Conservation (phyloP, 2,888 invertebrate species). For the Diplazon laetatorius region DNA sequence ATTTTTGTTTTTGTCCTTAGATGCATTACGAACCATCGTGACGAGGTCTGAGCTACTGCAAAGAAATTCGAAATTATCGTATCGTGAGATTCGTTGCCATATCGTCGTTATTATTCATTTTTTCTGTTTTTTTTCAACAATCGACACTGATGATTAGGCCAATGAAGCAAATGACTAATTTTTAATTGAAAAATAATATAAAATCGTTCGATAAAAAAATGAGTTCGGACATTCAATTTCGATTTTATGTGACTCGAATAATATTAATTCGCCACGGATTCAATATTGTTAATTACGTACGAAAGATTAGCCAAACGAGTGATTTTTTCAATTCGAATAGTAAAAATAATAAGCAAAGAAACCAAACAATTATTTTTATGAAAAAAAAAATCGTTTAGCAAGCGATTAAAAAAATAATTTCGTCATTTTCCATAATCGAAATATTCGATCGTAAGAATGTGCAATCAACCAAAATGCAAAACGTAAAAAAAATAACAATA, state of each 20-base stretch:
- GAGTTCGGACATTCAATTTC: conserved; percentile 5
- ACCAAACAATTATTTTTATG: no score
- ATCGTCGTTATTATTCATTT: conserved; percentile 7
- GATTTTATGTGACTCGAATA: conserved; percentile 31
- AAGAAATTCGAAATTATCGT: conserved; percentile 25
- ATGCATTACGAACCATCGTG: conserved; percentile 36
- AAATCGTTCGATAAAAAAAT: conserved; percentile 4
- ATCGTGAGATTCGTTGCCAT: conserved; percentile 27
- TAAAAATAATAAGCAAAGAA: not conserved
- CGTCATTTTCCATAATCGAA: no score
- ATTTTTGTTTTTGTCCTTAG: no score
- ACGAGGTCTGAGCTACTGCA: conserved; percentile 23
- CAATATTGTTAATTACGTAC: no score
- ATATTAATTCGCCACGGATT: conserved; percentile 27
- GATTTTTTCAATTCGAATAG: not conserved
- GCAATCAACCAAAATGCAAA: not conserved
- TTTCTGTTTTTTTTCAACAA: no score
- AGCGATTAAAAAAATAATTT: no score
- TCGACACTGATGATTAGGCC: conserved; percentile 16
- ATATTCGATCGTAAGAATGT: not conserved
- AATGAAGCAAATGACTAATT: conserved; percentile 10
- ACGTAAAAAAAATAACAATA: no score
- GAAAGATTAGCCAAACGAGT: not conserved
- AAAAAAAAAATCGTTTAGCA: not conserved
- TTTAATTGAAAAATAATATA: not conserved